Evolutionary conservation across 2,113 vertebrate species (phyloP), one percentile per base, ranked within the genome.

Genomic region (Chlorocebus sabaeus): DNA sequence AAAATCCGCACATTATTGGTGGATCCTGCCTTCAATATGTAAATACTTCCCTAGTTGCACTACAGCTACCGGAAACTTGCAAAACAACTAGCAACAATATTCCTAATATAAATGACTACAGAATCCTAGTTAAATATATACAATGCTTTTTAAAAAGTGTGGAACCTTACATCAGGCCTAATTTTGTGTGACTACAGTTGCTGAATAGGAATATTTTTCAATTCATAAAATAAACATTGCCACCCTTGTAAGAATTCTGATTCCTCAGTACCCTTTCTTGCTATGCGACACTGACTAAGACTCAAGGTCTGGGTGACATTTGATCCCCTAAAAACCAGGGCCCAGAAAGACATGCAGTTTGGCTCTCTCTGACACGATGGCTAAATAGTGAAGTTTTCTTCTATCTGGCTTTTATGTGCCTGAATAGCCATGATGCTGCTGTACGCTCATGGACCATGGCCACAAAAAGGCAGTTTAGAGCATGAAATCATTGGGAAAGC

Each of bases 331-430:
- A 27, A 86, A 43, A 45, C 12, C 45, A 8, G 3, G 10, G 32
- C 2, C 17, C 0, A 0, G 0, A 20, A 67, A 59, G 38, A 48
- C 38, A 59, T 0, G 8, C 8, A 22, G 6, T 4, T 23, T 17
- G 81, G 76, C 27, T 96, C 38, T 57, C 80, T 30, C 9, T 0
- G 40, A 38, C 9, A 52, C 0, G 0, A 64, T 0, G 17, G 25
- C 50, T 13, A 16, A 52, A 16, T 3, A 8, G 40, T 35, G 32
- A 6, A 1, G 12, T 35, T 18, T 43, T 10, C 9, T 81, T 43
- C 43, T 12, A 35, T 30, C 32, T 38, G 12, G 8, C 17, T 75
- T 25, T 55, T 11, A 48, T 3, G 16, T 16, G 45, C 8, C 32
- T 30, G 40, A 68, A 59, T 8, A 35, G 14, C 61, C 27, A 43